Evolutionary conservation across 2,797 vertebrate genomes (phyloP).

Genomic region (Paguma larvata): DNA sequence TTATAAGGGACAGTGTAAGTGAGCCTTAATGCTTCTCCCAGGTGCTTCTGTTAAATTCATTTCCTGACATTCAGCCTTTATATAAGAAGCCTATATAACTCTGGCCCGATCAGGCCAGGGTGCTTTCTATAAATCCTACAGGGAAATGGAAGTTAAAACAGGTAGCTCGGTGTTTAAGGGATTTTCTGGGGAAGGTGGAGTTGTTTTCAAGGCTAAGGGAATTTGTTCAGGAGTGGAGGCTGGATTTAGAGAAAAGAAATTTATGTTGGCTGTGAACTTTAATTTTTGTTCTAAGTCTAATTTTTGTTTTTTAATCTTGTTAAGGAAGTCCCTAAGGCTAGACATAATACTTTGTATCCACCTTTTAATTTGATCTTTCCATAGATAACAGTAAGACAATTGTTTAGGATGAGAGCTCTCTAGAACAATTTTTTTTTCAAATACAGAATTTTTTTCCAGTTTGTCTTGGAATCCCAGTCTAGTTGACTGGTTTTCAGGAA

Average conservation of each 20-base stretch:
- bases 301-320: background rate
- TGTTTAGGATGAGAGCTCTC: background rate
- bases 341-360: background rate
- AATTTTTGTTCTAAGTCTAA: background rate
- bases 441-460: background rate
- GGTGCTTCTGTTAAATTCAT: background rate
- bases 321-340: background rate
- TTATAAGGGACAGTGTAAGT: background rate
- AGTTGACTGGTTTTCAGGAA: background rate
- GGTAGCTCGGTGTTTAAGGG: background rate
- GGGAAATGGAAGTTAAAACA: background rate
- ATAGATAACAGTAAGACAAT: background rate
- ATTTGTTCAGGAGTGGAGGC: background rate
- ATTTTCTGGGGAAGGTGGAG: background rate
- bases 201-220: background rate
- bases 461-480: background rate
- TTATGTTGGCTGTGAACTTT: background rate
- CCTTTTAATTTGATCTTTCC: background rate
- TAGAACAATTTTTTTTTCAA: background rate
- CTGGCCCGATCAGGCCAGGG: background rate
- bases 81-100: background rate
- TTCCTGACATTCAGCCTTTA: background rate
- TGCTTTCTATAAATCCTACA: background rate
- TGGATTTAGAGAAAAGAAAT: background rate
- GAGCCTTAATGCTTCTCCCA: background rate